A percentile compares a stretch with the other conserved stretches of the same genome.
These are phyloP conservation scores for Sinhomidia bicolor DNA, from an alignment of 2,888 invertebrate genomes.

Conservation along the genomic window DNA sequence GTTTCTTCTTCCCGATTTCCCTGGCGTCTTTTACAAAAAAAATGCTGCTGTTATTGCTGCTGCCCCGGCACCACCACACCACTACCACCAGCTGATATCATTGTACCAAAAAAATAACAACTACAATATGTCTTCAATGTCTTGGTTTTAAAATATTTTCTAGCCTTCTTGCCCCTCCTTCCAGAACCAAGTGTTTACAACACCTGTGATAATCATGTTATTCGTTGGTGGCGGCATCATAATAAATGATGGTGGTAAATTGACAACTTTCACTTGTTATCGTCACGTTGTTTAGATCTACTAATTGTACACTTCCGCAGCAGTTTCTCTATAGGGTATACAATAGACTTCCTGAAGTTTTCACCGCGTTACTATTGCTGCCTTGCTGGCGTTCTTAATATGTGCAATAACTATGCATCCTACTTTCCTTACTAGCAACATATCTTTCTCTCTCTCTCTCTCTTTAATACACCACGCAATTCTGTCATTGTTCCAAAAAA, in stretches of 20 bases:
- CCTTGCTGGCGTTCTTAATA: too few species aligned
- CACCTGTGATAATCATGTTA: constrained; percentile 25
- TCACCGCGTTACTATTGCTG: too few species aligned
- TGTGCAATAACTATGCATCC: too few species aligned
- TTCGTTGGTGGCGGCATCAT: constrained; percentile 17
- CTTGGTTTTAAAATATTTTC: neutral
- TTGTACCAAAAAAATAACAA: constrained; percentile 16
- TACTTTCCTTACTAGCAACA: too few species aligned
- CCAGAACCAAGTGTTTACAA: neutral
- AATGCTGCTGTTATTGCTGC: too few species aligned
- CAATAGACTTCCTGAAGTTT: too few species aligned
- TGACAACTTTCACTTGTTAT: neutral
- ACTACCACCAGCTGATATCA: neutral
- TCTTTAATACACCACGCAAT: too few species aligned
- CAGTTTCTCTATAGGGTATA: too few species aligned
- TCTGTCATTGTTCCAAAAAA: neutral
- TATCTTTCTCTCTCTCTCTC: too few species aligned
- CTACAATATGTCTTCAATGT: neutral
- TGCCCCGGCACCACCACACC: too few species aligned
- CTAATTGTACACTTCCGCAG: neutral
- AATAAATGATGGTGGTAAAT: constrained; percentile 7
- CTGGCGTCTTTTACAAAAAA: neutral
- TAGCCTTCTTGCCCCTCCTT: neutral
- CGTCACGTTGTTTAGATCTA: neutral
- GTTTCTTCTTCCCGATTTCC: neutral